phyloP scores from a whole-genome alignment of 2,797 vertebrate genomes.

The Chrysocyon brachyurus region DNA sequence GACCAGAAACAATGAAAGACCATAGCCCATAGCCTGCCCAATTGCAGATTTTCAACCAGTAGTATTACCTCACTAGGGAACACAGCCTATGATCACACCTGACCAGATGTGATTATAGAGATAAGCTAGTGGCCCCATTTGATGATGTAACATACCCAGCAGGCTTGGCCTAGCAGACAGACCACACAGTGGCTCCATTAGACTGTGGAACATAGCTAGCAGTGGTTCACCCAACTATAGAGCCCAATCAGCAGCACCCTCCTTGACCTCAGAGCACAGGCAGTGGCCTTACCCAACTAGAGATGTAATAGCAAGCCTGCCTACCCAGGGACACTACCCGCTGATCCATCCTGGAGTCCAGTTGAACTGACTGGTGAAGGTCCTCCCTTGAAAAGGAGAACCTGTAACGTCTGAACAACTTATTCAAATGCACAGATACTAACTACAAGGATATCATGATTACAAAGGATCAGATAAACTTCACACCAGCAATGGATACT shows the following conservation, averaged over 20 bases:
- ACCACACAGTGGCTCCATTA: background rate
- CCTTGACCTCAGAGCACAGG: background rate
- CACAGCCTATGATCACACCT: background rate
- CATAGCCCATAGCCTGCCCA: background rate
- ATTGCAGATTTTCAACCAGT: background rate
- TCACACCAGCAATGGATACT: background rate
- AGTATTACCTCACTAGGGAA: background rate
- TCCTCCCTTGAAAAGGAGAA: background rate
- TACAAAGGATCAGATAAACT: background rate
- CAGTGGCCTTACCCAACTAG: background rate
- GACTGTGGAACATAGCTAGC: background rate
- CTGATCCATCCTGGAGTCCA: background rate
- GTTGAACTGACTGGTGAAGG: background rate
- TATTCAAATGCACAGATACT: background rate
- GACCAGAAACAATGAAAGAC: background rate
- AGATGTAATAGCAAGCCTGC: background rate
- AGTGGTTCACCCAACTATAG: background rate
- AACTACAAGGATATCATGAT: background rate
- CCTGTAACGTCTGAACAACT: background rate
- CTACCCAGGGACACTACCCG: background rate
- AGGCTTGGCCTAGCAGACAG: background rate
- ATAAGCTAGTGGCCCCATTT: background rate
- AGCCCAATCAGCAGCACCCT: background rate
- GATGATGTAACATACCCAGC: background rate
- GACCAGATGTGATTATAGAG: background rate